phyloP scores from a whole-genome alignment of 2,113 vertebrate species.

The Aplodontia rufa region DNA sequence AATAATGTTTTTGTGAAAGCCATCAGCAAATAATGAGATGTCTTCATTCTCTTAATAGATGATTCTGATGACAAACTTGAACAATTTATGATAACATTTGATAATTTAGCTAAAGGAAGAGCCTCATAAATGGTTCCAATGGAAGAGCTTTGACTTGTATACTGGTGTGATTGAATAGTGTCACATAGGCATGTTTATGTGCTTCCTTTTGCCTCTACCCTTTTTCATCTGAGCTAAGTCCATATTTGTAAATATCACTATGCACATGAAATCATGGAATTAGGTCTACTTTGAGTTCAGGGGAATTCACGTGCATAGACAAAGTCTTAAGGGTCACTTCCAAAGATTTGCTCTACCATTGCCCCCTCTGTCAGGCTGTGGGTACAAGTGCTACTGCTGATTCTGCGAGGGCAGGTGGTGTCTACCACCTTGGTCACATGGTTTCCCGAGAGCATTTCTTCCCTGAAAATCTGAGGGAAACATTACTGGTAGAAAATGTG shows the following conservation, averaged over 20 bases:
- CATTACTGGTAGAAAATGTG: background rate
- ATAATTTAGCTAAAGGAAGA: slow-evolving; percentile 84
- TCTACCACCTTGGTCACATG: background rate
- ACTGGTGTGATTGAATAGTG: background rate
- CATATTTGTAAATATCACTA: background rate
- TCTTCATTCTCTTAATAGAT: slow-evolving; percentile 90
- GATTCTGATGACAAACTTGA: slow-evolving; percentile 91
- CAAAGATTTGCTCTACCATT: background rate
- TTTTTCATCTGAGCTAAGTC: background rate
- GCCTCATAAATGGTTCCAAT: background rate
- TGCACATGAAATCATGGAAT: background rate
- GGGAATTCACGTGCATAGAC: background rate
- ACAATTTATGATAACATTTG: slow-evolving; percentile 85
- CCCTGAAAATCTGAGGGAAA: fast-evolving
- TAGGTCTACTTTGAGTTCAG: background rate
- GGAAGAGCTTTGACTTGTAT: background rate
- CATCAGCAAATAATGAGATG: slow-evolving; percentile 90
- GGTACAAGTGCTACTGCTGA: background rate
- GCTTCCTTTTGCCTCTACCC: background rate
- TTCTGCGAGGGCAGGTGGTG: background rate
- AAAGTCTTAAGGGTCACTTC: background rate
- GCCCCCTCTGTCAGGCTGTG: background rate
- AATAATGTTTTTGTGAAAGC: slow-evolving; percentile 92
- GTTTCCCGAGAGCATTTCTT: background rate
- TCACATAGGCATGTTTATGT: background rate